A percentile compares a stretch with the other conserved stretches of the same genome.
phyloP scores from a whole-genome alignment of 2,888 invertebrate genomes.

The Sesia apiformis region DNA sequence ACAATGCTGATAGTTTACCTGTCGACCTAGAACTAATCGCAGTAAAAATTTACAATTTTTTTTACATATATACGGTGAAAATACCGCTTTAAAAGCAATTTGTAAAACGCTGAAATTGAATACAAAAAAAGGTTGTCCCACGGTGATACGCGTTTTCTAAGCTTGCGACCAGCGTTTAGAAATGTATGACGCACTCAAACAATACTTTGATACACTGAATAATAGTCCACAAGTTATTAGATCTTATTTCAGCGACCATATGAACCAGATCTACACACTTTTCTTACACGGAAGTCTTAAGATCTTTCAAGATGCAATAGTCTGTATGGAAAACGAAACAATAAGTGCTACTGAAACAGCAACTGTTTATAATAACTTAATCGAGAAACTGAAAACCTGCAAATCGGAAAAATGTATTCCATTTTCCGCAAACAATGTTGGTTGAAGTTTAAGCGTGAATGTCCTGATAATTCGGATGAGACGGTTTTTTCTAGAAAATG shows the following conservation, averaged over 20 bases:
- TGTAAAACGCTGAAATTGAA: neutral
- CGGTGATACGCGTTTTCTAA: neutral
- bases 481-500: neutral
- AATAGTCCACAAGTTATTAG: constrained; percentile 1
- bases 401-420: too few relatives aligned
- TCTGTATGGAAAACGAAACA: constrained; percentile 1
- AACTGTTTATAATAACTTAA: constrained; percentile 1
- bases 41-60: neutral
- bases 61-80: neutral
- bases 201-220: constrained; percentile 1
- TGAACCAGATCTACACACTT: constrained; percentile 1
- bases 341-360: constrained; percentile 2
- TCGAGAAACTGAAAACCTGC: too few relatives aligned
- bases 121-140: neutral
- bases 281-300: neutral
- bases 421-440: neutral
- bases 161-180: neutral
- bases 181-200: constrained; percentile 1
- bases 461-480: neutral
- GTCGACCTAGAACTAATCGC: neutral
- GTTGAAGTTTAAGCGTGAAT: neutral
- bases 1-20: neutral
- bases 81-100: neutral
- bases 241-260: constrained; percentile 1
- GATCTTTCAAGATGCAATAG: constrained; percentile 1